These are phyloP conservation scores for Fragum fragum DNA, from an alignment of 2,888 invertebrate species.

Conservation along the genomic window DNA sequence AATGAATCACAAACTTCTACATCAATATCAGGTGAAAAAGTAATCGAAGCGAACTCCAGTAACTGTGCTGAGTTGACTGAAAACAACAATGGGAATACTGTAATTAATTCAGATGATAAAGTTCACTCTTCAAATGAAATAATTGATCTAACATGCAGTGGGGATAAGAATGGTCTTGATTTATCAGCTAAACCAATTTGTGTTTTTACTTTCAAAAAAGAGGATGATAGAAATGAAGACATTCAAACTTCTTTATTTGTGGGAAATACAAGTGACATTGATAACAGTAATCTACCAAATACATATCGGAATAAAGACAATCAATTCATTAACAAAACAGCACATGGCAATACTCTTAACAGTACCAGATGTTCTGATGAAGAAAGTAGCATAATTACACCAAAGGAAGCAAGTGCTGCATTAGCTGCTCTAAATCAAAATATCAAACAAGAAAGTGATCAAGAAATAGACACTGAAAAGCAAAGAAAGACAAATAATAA, in stretches of 20 bases:
- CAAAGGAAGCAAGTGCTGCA: background rate
- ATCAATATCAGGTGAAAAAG: background rate
- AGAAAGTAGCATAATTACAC: background rate
- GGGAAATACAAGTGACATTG: background rate
- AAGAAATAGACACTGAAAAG: background rate
- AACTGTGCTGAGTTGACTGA: background rate
- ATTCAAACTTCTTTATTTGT: background rate
- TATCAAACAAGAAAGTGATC: background rate
- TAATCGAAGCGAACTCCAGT: background rate
- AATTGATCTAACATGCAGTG: background rate
- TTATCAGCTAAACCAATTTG: slow-evolving; percentile 15
- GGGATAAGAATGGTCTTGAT: slow-evolving; percentile 14
- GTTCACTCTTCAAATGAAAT: background rate
- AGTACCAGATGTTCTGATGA: background rate
- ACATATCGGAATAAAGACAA: no score
- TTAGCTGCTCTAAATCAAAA: slow-evolving; percentile 4
- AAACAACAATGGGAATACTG: background rate
- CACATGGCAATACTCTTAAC: no score
- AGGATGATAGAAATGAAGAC: background rate
- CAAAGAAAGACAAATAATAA: background rate
- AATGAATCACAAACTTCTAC: background rate
- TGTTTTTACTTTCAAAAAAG: slow-evolving; percentile 21
- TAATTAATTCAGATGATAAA: background rate
- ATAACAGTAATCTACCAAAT: no score
- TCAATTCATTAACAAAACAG: no score